Percentiles rank a stretch among this genome's conserved stretches.
Evolutionary conservation across 2,113 vertebrate species (phyloP).

Genomic region (Oreocharis arfaki): DNA sequence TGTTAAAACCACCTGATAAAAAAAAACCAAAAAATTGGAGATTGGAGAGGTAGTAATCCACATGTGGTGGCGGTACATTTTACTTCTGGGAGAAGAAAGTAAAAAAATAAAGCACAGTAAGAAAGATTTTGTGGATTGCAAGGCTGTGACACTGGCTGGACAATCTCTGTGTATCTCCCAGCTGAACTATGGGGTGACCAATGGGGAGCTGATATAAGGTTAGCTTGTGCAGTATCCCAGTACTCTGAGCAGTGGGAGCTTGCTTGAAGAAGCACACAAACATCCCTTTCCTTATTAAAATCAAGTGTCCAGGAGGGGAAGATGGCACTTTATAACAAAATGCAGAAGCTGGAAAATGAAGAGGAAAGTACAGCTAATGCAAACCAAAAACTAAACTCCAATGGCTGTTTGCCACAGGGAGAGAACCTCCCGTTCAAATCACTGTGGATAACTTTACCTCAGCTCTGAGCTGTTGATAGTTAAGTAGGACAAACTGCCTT

Average conservation of each 20-base stretch:
- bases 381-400: background rate
- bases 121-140: background rate
- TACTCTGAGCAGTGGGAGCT: background rate
- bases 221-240: background rate
- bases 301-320: background rate
- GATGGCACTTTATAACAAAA: background rate
- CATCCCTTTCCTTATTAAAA: background rate
- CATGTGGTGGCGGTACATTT: background rate
- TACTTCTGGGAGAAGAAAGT: background rate
- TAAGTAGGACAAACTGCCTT: background rate
- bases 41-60: background rate
- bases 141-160: background rate
- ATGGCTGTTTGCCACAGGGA: background rate
- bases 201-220: background rate
- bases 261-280: background rate
- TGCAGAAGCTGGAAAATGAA: background rate
- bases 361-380: background rate
- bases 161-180: background rate
- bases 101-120: background rate
- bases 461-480: background rate
- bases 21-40: background rate
- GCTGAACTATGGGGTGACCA: background rate
- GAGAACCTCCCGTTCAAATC: background rate
- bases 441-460: background rate
- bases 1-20: background rate